Base-by-base conservation (phyloP, 92 coral and sea anemone genomes). In the Actinernus sp. region DNA sequence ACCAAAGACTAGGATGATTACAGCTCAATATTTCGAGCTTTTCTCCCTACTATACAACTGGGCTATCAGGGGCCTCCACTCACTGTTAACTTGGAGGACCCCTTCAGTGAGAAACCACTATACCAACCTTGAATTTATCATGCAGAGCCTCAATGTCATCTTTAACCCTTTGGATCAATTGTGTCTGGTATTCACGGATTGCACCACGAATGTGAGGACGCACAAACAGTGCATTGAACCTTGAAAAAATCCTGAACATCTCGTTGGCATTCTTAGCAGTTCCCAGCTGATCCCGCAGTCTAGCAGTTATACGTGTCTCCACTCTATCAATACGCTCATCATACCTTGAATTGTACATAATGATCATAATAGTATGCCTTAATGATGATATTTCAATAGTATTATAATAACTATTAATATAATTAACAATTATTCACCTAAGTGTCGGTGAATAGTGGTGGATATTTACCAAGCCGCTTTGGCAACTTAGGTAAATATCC, bases 181-280 rank as follows among this genome's bases (percentile, higher is more conserved):
- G 98, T 14, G 98, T 94, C 63, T 94, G 98, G 63, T 94, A 94
- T 82, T 94, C 98, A 17, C 98, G 96, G 67, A 94, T 94, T 1
- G 98, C 98, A 39, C 97, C 98, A 61, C 96, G 61, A 70, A 94
- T 94, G 80, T 94, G 98, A 1, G 98, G 98, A 16, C 97, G 93
- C 57, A 94, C 97, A 70, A 90, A 94, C 92, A 94, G 37, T 16
- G 97, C 98, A 84, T 94, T 90, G 61, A 94, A 94, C 32, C 98
- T 81, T 21, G 98, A 90, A 79, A 94, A 94, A 62, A 94, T 90
- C 26, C 98, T 86, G 74, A 94, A 94, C 98, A 94, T 94, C 76
- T 94, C 98, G 38, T 91, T 87, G 26, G 98, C 97, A 87, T 94
- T 94, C 71, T 94, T 94, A 18, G 98, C 98, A 43, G 92, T 94